Evolutionary conservation across 2,888 invertebrate genomes (phyloP).

Genomic region (Noctua janthe): DNA sequence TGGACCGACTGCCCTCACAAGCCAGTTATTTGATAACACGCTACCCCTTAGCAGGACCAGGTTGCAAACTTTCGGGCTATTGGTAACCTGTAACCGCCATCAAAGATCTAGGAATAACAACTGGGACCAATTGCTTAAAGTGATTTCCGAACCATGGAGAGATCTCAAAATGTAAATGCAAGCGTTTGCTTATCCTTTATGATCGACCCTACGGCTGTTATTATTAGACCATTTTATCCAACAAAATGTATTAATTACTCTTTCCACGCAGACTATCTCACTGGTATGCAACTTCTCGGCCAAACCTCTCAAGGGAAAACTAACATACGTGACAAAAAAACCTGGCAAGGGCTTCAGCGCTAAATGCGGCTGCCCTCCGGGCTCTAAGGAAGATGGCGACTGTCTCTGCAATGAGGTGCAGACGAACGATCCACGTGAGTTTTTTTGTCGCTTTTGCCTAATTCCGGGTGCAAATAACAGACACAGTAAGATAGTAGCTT

Average conservation of each 20-base stretch:
- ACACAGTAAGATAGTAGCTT: background rate
- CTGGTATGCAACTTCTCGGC: constrained; percentile 83
- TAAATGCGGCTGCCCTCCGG: constrained; percentile 80
- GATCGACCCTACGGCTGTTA: background rate
- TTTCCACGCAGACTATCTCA: constrained; percentile 72
- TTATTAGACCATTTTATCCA: background rate
- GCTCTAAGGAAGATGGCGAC: constrained; percentile 75
- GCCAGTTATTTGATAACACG: background rate
- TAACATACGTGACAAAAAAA: constrained; percentile 67
- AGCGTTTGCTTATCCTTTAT: background rate
- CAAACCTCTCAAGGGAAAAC: constrained; percentile 24
- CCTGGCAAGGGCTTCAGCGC: constrained; percentile 61
- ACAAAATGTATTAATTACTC: background rate
- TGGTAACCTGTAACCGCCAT: background rate
- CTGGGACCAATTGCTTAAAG: background rate
- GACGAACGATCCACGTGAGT: constrained; percentile 9
- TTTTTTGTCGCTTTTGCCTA: background rate
- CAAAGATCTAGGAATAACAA: background rate
- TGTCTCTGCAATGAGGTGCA: constrained; percentile 77
- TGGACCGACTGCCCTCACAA: background rate
- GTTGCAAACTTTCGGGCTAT: background rate
- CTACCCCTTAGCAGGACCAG: background rate
- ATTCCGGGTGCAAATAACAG: background rate
- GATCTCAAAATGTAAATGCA: background rate
- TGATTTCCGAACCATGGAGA: background rate